Evolutionary conservation across 1,140 invertebrate species (phyloP).

Genomic region (Phortica variegata): DNA sequence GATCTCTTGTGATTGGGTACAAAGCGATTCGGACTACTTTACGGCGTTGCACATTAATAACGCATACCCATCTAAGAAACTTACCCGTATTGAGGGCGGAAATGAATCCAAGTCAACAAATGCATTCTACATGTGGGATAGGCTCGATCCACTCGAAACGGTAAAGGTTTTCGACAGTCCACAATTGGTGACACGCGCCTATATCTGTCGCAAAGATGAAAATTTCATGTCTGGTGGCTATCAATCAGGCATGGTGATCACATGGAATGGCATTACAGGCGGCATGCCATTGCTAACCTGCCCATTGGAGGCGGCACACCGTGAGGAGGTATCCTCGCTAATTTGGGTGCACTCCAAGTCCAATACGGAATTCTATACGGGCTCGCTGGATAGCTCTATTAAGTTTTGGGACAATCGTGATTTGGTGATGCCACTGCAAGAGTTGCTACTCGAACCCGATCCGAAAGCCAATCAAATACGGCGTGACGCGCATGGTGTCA

Average conservation of each 20-base stretch:
- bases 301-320: conserved; percentile 67
- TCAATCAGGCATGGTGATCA: conserved; percentile 73
- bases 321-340: conserved; percentile 67
- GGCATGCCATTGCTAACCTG: conserved; percentile 59
- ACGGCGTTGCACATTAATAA: no score
- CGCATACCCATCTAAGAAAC: no score
- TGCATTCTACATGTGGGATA: conserved; percentile 77
- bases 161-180: conserved; percentile 66
- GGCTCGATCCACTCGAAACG: conserved; percentile 78
- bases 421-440: conserved; percentile 69
- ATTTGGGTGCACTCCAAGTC: conserved; percentile 76
- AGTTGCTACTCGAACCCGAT: conserved; percentile 69
- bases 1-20: conserved; percentile 72
- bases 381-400: conserved; percentile 79
- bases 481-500: conserved; percentile 68
- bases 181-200: conserved; percentile 70
- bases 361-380: conserved; percentile 79
- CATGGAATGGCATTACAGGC: conserved; percentile 67
- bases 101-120: no score
- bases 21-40: conserved; percentile 65
- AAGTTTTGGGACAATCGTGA: conserved; percentile 81
- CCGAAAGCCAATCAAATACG: conserved; percentile 65
- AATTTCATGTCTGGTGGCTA: conserved; percentile 80
- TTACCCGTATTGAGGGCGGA: no score
- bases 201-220: conserved; percentile 79